Conservation (phyloP, 1,140 invertebrate species). For the Neodiprion pinetum region DNA sequence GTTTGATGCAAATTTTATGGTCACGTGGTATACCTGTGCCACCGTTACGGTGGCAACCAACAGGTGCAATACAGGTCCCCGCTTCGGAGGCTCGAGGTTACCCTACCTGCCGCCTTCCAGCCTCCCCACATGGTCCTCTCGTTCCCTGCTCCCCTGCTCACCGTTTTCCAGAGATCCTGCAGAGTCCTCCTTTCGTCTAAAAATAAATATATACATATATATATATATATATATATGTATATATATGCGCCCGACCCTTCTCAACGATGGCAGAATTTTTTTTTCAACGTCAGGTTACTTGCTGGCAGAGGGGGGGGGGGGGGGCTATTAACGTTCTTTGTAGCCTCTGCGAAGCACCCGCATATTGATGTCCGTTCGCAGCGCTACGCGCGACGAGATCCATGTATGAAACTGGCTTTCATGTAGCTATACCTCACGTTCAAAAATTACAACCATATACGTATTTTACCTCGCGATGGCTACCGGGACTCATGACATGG, state of each 20-base stretch:
- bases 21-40: constrained; percentile 33
- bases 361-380: constrained; percentile 30
- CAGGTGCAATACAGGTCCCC: constrained; percentile 47
- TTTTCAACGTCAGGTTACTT: constrained; percentile 9
- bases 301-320: constrained; percentile 21
- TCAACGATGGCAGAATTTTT: constrained; percentile 37
- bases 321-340: constrained; percentile 44
- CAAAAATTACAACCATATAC: not conserved
- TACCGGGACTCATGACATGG: no score
- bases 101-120: constrained; percentile 38
- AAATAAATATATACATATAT: constrained; percentile 22
- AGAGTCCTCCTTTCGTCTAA: not conserved
- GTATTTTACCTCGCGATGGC: no score
- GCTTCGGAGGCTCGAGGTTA: constrained; percentile 34
- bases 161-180: not conserved
- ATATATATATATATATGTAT: constrained; percentile 42
- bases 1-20: constrained; percentile 3
- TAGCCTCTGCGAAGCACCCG: constrained; percentile 36
- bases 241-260: constrained; percentile 37
- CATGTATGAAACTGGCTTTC: constrained; percentile 12
- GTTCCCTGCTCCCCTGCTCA: not conserved
- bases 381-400: constrained; percentile 38
- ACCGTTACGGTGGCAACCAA: constrained; percentile 38
- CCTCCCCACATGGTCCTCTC: constrained; percentile 15
- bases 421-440: not conserved